Percentiles rank a stretch among this genome's conserved stretches.
Conservation (phyloP, 2,113 vertebrate species). For the Lipotes vexillifer region DNA sequence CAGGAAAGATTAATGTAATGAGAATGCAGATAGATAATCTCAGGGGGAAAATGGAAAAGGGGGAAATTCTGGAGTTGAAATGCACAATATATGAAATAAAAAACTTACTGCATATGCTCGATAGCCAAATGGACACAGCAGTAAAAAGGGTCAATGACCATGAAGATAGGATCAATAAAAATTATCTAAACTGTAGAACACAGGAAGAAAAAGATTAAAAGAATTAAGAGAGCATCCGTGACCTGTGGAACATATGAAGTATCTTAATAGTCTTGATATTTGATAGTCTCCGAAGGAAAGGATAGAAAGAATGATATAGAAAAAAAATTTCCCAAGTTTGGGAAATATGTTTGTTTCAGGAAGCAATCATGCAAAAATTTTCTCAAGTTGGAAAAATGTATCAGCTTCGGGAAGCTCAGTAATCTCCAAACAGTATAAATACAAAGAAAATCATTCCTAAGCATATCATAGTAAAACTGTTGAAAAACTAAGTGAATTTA, state of each 20-base stretch:
- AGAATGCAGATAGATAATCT: background rate
- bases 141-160: background rate
- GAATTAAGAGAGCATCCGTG: background rate
- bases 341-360: background rate
- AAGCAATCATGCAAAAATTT: background rate
- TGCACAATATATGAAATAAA: background rate
- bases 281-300: background rate
- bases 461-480: background rate
- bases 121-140: background rate
- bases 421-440: background rate
- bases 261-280: background rate
- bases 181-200: background rate
- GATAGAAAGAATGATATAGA: background rate
- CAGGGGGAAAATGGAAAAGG: background rate
- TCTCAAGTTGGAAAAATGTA: background rate
- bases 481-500: background rate
- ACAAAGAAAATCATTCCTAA: background rate
- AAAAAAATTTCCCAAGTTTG: background rate
- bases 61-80: background rate
- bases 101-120: background rate
- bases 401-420: background rate
- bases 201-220: background rate
- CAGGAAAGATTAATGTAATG: background rate
- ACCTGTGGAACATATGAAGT: background rate
- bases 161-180: background rate